These are phyloP conservation scores for Xylocopa sonorina DNA, from an alignment of 1,140 invertebrate genomes.

Conservation along the genomic window DNA sequence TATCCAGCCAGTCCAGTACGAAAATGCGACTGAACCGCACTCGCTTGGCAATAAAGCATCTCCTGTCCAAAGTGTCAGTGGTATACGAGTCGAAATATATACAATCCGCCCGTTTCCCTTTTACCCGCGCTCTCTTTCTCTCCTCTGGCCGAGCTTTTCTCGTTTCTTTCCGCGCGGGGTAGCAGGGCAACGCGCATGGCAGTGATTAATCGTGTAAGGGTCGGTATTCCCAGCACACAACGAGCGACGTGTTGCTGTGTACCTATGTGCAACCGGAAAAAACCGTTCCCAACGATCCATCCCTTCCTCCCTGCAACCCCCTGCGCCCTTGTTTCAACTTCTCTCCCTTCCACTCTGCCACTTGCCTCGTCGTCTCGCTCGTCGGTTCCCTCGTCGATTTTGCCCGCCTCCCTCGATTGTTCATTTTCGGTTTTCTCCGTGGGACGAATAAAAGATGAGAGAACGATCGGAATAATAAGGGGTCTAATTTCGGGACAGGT, in stretches of 20 bases:
- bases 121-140: neutral
- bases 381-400: constrained; percentile 23
- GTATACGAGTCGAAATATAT: constrained; percentile 68
- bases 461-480: neutral
- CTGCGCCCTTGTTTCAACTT: constrained; percentile 42
- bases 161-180: constrained; percentile 52
- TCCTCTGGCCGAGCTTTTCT: constrained; percentile 37
- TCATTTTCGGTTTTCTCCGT: neutral
- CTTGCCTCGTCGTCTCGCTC: constrained; percentile 3
- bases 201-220: constrained; percentile 70
- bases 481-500: constrained; percentile 1
- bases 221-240: constrained; percentile 63
- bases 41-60: constrained; percentile 69
- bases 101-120: constrained; percentile 37
- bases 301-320: constrained; percentile 26
- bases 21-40: constrained; percentile 63
- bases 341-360: neutral
- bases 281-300: constrained; percentile 51
- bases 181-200: constrained; percentile 52
- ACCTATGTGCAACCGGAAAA: constrained; percentile 57
- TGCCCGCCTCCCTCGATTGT: neutral
- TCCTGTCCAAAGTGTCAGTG: constrained; percentile 66
- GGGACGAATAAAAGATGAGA: neutral
- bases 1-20: constrained; percentile 64
- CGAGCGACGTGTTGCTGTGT: constrained; percentile 66